Evolutionary conservation across 2,888 invertebrate genomes (phyloP).

Genomic region (Heliconius charithonia): DNA sequence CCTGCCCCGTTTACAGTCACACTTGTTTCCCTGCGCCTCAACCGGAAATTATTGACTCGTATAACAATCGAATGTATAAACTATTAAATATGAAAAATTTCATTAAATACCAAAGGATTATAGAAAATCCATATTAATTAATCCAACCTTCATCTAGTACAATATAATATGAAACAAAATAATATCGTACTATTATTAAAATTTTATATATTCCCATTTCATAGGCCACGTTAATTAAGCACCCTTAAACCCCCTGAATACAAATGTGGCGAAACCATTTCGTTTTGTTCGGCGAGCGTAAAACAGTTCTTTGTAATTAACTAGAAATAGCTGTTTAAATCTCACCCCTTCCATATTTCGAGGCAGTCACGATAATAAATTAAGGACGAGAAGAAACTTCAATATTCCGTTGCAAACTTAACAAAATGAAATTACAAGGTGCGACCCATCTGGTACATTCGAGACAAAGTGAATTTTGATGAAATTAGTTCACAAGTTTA

Average conservation of each 20-base stretch:
- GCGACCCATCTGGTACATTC: slow-evolving; percentile 75
- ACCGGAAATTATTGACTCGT: not conserved
- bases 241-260: not conserved
- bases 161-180: not conserved
- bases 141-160: too few relatives aligned
- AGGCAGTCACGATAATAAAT: slow-evolving; percentile 55
- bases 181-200: slow-evolving; percentile 1
- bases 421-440: slow-evolving; percentile 77
- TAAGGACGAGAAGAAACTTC: slow-evolving; percentile 64
- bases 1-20: not conserved
- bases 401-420: slow-evolving; percentile 73
- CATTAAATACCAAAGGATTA: not conserved
- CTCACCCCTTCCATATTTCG: slow-evolving; percentile 35
- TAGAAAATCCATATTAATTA: too few relatives aligned
- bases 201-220: slow-evolving; percentile 1
- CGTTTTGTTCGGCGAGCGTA: slow-evolving; percentile 3
- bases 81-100: not conserved
- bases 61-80: not conserved
- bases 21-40: not conserved
- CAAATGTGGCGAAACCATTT: not conserved
- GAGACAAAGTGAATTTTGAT: slow-evolving; percentile 79
- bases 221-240: slow-evolving; percentile 10
- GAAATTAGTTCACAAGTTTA: slow-evolving; percentile 79
- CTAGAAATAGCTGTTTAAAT: slow-evolving; percentile 32
- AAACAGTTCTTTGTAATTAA: slow-evolving; percentile 33